Evolutionary conservation across 2,797 vertebrate genomes (phyloP), one percentile per base, ranked within the genome.

Genomic region (Gymnodraco acuticeps): DNA sequence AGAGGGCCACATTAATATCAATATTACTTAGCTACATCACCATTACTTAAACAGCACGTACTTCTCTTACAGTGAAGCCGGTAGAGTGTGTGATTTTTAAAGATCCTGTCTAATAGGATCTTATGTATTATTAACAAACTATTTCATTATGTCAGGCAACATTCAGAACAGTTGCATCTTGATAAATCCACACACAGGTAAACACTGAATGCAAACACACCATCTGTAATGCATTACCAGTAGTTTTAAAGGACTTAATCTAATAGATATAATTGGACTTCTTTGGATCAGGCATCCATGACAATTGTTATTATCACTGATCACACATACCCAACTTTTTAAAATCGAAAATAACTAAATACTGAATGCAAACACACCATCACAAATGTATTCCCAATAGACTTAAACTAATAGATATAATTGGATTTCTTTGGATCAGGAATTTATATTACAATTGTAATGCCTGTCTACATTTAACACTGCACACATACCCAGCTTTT

Each of bases 41-140:
- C 43, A 71, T 54, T 45, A 60, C 73, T 80, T 43, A 80, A 53
- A 62, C 45, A 74, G 73, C 19, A 17, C 45, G 53, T 69, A 73
- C 33, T 68, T 77, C 16, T 68, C 64, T 60, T 61, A 56, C 41
- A 56, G 9, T 23, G 43, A 19, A 31, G 70, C 7, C 14, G 46
- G 17, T 78, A 72, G 73, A 15, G 17, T 12, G 8, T 71, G 31
- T 72, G 51, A 73, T 9, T 69, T 27, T 33, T 0, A 23, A 15
- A 5, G 15, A 50, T 53, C 13, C 14, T 31, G 20, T 48, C 48
- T 55, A 52, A 42, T 2, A 41, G 19, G 50, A 51, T 41, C 45
- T 15, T 61, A 45, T n/a, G 17, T 13, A 50, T 14, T 13, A 50
- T 65, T 48, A 51, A 42, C 46, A 70, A 27, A 27, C 13, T 38